A percentile compares a stretch with the other conserved stretches of the same genome.
phyloP scores from a whole-genome alignment of 2,113 vertebrate genomes.

The Forbesichthys agassizii region DNA sequence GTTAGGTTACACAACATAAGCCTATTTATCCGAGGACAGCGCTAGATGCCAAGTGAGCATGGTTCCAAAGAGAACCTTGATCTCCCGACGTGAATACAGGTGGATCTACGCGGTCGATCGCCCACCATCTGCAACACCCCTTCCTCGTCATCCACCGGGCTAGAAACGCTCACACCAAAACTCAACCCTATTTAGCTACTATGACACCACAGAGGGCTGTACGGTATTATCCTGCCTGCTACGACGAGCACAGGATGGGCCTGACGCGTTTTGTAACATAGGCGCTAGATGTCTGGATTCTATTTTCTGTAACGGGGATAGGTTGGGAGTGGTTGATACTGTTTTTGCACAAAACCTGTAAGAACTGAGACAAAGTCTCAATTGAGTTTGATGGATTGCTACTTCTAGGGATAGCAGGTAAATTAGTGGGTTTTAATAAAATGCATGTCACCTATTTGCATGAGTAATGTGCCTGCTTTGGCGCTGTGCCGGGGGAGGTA shows the following conservation, averaged over 20 bases:
- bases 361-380: conserved; percentile 20
- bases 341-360: conserved; percentile 11
- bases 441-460: conserved; percentile 82
- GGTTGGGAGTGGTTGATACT: conserved; percentile 6
- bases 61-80: neutral
- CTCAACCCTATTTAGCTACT: too few relatives aligned
- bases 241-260: conserved; percentile 12
- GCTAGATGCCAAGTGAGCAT: too few relatives aligned
- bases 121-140: conserved; percentile 16
- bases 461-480: conserved; percentile 79
- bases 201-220: conserved; percentile 16
- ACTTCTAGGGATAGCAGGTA: conserved; percentile 1
- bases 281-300: conserved; percentile 53
- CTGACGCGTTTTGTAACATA: conserved; percentile 45
- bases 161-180: conserved; percentile 17
- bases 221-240: neutral
- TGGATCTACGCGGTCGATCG: neutral
- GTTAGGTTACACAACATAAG: neutral
- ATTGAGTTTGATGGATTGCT: conserved; percentile 10
- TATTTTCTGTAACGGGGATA: conserved; percentile 61
- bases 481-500: conserved; percentile 38
- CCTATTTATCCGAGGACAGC: too few relatives aligned
- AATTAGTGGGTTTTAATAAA: conserved; percentile 48
- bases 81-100: conserved; percentile 4
- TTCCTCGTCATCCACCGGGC: conserved; percentile 4